Conservation (phyloP, 2,113 vertebrate species). For the Calyptommatus sinebrachiatus region DNA sequence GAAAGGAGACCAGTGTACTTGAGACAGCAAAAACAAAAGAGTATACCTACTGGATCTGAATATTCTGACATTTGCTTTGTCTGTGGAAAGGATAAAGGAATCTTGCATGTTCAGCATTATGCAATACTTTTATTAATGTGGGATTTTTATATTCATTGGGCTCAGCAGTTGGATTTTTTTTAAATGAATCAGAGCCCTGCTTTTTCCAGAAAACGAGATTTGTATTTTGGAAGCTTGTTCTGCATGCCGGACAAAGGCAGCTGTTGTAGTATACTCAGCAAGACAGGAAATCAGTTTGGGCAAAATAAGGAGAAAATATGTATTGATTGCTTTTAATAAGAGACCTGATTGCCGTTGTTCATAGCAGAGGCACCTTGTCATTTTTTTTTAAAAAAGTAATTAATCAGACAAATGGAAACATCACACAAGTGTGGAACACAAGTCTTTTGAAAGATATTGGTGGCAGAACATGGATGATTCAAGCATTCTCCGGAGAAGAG, state of each 20-base stretch:
- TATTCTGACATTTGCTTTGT: slow-evolving; percentile 71
- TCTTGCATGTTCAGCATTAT: slow-evolving; percentile 60
- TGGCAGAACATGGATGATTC: slow-evolving; percentile 76
- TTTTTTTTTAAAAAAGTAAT: slow-evolving; percentile 47
- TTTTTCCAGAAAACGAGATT: slow-evolving; percentile 67
- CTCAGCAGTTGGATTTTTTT: not conserved
- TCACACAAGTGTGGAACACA: slow-evolving; percentile 50
- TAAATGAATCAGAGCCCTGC: slow-evolving; percentile 14
- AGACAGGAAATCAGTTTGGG: slow-evolving; percentile 54
- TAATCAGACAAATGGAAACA: slow-evolving; percentile 59
- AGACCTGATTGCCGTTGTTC: slow-evolving; percentile 55
- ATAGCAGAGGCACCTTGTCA: slow-evolving; percentile 53
- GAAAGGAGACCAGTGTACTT: slow-evolving; percentile 57
- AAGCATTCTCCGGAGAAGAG: slow-evolving; percentile 77
- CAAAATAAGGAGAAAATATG: slow-evolving; percentile 47
- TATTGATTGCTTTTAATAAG: slow-evolving; percentile 52
- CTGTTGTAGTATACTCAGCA: slow-evolving; percentile 64
- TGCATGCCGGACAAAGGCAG: slow-evolving; percentile 61
- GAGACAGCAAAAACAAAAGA: slow-evolving; percentile 76
- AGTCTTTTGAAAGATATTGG: slow-evolving; percentile 41
- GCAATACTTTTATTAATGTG: slow-evolving; percentile 32
- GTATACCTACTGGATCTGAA: slow-evolving; percentile 60
- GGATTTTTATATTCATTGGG: not conserved
- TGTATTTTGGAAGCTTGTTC: slow-evolving; percentile 70
- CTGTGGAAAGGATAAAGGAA: slow-evolving; percentile 65